Base-by-base conservation (phyloP, 2,113 vertebrate species). In the Solea senegalensis region DNA sequence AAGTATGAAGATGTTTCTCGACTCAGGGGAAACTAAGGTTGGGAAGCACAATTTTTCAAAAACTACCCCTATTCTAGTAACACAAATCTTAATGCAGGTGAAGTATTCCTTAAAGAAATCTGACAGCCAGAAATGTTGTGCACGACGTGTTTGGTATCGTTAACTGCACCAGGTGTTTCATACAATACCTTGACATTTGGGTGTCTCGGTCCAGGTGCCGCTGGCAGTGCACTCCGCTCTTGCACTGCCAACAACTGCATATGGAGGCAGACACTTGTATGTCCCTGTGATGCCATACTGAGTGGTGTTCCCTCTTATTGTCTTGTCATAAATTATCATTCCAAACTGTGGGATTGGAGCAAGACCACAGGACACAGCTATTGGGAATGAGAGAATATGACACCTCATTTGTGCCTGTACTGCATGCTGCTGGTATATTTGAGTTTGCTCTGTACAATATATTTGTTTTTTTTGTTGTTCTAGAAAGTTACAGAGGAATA, bases 161-260 rank as follows among this genome's bases (percentile, higher is more conserved):
- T 34, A 9, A 56, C 3, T 15, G 6, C 7, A 11, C 11, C 4
- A 15, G 4, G 9, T 46, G 1, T 51, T 44, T 66, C 53, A 6
- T 34, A 34, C 34, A 34, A 3, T 90, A 97, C 97, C 79, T 80
- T 9, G 90, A 89, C 97, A 99, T 86, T 90, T 83, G 2, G 97
- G 97, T 40, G 93, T 73, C 28, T 76, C 16, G 2, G 93, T 95
- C 97, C 97, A 99, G n/a, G 3, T 92, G 6, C 96, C 95, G 0
- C 85, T 76, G 15, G 69, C 71, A 0, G 21, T 90, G 86, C 97
- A 99, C 34, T 84, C 89, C 21, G 93, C 80, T 8, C 80, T 94
- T 27, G 91, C 77, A 0, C 94, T 92, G 45, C 97, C 97, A 71
- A 96, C 52, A 3, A 98, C 66, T 0, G 80, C 94, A 0, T 94